Evolutionary conservation across 2,113 vertebrate species (phyloP).

Genomic region (Engraulis encrasicolus): DNA sequence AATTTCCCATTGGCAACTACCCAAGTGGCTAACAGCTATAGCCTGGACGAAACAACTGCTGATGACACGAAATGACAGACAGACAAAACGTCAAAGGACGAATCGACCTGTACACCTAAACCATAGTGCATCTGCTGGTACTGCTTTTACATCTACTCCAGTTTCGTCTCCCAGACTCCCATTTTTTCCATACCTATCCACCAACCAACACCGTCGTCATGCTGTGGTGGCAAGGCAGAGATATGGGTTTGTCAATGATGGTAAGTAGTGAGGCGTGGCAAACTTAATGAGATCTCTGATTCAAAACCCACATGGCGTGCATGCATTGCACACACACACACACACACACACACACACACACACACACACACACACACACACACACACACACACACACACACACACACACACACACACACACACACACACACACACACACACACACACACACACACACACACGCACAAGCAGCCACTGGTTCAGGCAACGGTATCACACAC

Average conservation of each 20-base stretch:
- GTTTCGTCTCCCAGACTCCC: too few species aligned
- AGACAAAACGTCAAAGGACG: too few species aligned
- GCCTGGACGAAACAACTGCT: too few species aligned
- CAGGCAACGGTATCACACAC: too few species aligned
- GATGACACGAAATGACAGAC: too few species aligned
- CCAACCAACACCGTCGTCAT: neutral
- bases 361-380: neutral
- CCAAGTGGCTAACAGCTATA: too few species aligned
- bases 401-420: neutral
- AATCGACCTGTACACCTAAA: too few species aligned
- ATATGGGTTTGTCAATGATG: conserved; percentile 18
- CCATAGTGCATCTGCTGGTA: too few species aligned
- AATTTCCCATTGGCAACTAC: too few species aligned
- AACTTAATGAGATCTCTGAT: conserved; percentile 15
- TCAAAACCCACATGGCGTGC: neutral
- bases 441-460: neutral
- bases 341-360: neutral
- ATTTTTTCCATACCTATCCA: too few species aligned
- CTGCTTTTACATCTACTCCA: too few species aligned
- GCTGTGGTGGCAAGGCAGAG: neutral
- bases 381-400: neutral
- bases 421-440: neutral
- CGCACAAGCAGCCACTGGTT: too few species aligned
- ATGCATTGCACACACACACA: neutral
- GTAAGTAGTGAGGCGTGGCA: conserved; percentile 7